Evolutionary conservation across 2,113 vertebrate species (phyloP), one percentile per base, ranked within the genome.

Genomic region (Cynopterus brachyotis): DNA sequence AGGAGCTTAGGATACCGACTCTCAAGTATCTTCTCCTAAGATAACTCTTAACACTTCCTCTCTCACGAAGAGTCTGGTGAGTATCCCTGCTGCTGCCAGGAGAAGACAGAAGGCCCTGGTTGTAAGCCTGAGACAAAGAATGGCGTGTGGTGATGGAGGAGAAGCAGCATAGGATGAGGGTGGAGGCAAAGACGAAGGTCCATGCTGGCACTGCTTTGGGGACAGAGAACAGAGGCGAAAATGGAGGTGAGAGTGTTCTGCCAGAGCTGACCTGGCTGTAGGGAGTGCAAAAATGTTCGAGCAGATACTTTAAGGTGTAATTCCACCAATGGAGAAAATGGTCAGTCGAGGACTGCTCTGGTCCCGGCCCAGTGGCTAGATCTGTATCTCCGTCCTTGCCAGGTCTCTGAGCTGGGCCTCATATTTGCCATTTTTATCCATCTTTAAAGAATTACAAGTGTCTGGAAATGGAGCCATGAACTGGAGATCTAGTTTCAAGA

Each of bases 71-170:
- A 57, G 57, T 20, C 32, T 30, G 32, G 11, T 32, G 28, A n/a
- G 11, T 4, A 9, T 35, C 6, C 20, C 35, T 22, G 19, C 40
- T 50, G 47, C 47, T n/a, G 32, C 32, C 3, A 24, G 57, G 40
- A 10, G 24, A 22, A n/a, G 37, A 4, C 0, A 24, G n/a, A 66
- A 50, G 67, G 1, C 30, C 0, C 13, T 2, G 32, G 30, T 2
- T 9, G 47, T 22, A 20, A 80, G 42, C 16, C n/a, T 20, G 60
- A 70, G 62, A 37, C 3, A 12, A 8, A 69, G 45, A 64, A 47
- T 9, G 13, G 42, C 19, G 3, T 17, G 50, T 42, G 30, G 32
- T 3, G n/a, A 55, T 9, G 37, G 28, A 22, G 50, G 30, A 10
- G 7, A 35, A 66, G 17, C 70, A 62, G 32, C 35, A 37, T 15